Base-by-base conservation (phyloP, 2,797 vertebrate species). In the Falco berigora region DNA sequence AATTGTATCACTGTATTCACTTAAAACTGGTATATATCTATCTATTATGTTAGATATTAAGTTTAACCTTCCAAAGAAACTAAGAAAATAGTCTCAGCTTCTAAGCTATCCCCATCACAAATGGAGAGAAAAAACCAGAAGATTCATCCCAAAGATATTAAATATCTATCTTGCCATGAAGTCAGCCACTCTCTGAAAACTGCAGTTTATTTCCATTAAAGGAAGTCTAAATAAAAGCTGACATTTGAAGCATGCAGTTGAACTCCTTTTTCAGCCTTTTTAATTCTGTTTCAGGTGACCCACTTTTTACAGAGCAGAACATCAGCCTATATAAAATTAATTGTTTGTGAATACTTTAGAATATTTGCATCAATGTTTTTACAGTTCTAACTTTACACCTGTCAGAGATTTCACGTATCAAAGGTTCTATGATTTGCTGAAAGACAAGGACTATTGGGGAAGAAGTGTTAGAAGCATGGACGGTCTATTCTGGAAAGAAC, bases 331-430 rank as follows among this genome's bases (percentile, higher is more conserved):
- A 81, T 62, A 83, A 74, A 93, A 86, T 85, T 78, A 72, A 58
- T 77, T 95, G 66, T 91, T 94, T 91, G 74, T 56, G 47, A 96
- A 55, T 58, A 84, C n/a, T 90, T 91, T 63, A 74, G 66, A 85
- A 80, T 55, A 79, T 49, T 75, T 63, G 4, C 32, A 72, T 90
- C 52, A 36, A 42, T 78, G 24, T 83, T 92, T 86, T 90, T 90
- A 34, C 14, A 75, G 34, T 24, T 71, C n/a, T 83, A 59, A 25
- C 71, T 83, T 83, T 42, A 90, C 68, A 76, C 6, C 6, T 86
- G 53, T 50, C 58, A 75, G 8, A 75, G 9, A 53, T 86, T 62
- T 84, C 58, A 61, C 38, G 88, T 73, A 90, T 92, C 76, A 90
- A 88, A 92, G 32, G 17, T 83, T 40, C 7, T 66, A 19, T 42